phyloP scores from a whole-genome alignment of 1,140 invertebrate genomes.

The Acyrthosiphon pisum region DNA sequence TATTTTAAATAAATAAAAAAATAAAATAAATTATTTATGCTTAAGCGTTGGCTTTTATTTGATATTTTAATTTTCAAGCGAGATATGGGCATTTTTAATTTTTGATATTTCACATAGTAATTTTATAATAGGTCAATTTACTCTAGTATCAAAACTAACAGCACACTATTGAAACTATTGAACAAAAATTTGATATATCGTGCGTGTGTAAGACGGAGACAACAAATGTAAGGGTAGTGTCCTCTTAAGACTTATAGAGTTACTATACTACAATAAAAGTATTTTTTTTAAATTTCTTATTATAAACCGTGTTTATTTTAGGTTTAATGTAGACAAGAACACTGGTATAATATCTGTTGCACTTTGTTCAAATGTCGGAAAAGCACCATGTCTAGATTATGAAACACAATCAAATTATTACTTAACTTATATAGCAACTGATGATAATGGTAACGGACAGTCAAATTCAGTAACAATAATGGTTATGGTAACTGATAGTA shows the following conservation, averaged over 20 bases:
- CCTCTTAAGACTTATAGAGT: neutral
- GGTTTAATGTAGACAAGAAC: slow-evolving; percentile 79
- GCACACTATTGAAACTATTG: too few relatives aligned
- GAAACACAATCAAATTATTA: slow-evolving; percentile 84
- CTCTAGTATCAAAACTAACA: too few relatives aligned
- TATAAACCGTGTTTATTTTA: slow-evolving; percentile 60
- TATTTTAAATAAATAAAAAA: too few relatives aligned
- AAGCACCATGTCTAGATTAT: slow-evolving; percentile 81
- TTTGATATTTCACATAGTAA: too few relatives aligned
- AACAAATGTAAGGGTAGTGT: too few relatives aligned
- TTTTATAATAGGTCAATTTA: too few relatives aligned
- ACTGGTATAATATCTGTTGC: slow-evolving; percentile 85
- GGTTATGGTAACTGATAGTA: slow-evolving; percentile 80
- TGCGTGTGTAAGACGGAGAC: too few relatives aligned
- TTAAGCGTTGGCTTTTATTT: too few relatives aligned
- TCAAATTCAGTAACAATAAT: slow-evolving; percentile 78
- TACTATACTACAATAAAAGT: neutral
- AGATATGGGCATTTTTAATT: too few relatives aligned
- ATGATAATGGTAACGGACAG: slow-evolving; percentile 80
- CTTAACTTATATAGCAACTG: slow-evolving; percentile 86
- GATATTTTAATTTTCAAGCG: too few relatives aligned
- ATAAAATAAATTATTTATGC: too few relatives aligned
- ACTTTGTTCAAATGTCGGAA: slow-evolving; percentile 72
- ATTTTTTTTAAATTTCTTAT: neutral
- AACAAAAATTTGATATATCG: too few relatives aligned